Conservation (phyloP, 1,140 invertebrate genomes). For the Macrobrachium nipponense region DNA sequence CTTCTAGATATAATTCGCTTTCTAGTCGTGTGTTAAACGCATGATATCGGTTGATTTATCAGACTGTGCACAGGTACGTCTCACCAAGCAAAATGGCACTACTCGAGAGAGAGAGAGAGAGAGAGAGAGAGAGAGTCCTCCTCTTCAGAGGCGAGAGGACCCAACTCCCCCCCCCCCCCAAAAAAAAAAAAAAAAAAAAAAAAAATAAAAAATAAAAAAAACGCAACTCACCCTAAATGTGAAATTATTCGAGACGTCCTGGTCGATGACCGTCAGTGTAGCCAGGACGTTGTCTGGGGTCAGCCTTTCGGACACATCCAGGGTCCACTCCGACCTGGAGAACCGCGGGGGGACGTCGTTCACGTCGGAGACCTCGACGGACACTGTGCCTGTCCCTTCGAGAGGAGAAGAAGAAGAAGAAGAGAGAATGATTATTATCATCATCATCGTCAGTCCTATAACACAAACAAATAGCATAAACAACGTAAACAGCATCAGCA, state of each 20-base stretch:
- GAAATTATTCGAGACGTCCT: constrained; percentile 68
- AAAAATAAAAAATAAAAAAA: background rate
- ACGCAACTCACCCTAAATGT: constrained; percentile 66
- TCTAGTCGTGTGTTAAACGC: too few relatives aligned
- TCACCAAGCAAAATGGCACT: too few relatives aligned
- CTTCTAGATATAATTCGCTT: too few relatives aligned
- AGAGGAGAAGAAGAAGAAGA: background rate
- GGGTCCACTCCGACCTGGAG: constrained; percentile 68
- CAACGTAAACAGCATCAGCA: background rate
- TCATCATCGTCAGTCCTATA: background rate
- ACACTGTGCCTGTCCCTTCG: constrained; percentile 64
- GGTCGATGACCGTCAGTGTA: constrained; percentile 68
- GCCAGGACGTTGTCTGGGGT: constrained; percentile 67
- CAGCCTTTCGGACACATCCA: constrained; percentile 69
- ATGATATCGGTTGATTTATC: too few relatives aligned
- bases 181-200: background rate
- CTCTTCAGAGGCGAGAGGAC: too few relatives aligned
- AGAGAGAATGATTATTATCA: background rate
- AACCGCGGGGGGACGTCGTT: constrained; percentile 68
- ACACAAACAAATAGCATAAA: background rate
- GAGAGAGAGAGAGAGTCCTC: background rate
- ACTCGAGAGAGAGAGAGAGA: background rate
- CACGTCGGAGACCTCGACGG: constrained; percentile 67
- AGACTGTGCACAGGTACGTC: too few relatives aligned
- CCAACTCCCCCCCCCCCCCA: too few relatives aligned